A percentile compares a stretch with the other conserved stretches of the same genome.
Evolutionary conservation across 2,113 vertebrate genomes (phyloP).

Genomic region (Paralichthys olivaceus): DNA sequence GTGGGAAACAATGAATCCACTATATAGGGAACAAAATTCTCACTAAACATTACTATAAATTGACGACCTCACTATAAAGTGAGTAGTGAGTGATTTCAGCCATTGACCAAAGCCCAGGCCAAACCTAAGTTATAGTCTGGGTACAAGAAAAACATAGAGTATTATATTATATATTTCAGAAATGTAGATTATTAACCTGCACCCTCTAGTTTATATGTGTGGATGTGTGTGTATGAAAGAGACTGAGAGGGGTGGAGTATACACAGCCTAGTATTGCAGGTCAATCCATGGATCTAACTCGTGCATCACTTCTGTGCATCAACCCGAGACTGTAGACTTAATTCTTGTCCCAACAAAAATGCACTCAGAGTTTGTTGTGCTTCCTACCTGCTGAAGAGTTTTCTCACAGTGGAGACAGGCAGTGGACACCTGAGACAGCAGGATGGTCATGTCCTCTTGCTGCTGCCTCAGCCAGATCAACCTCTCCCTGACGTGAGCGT

Average conservation of each 20-base stretch:
- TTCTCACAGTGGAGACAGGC: slow-evolving; percentile 99
- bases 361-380: not conserved
- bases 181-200: no score
- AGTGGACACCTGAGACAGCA: slow-evolving; percentile 96
- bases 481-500: slow-evolving; percentile 95
- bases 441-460: slow-evolving; percentile 98
- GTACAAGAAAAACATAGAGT: no score
- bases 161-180: no score
- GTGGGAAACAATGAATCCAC: no score
- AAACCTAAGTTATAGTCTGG: no score
- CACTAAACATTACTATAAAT: no score
- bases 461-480: slow-evolving; percentile 98
- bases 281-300: no score
- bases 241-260: not conserved
- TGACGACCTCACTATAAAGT: no score
- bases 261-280: no score
- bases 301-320: not conserved
- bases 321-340: not conserved
- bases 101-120: no score
- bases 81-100: no score
- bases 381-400: slow-evolving; percentile 94
- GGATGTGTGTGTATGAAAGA: not conserved
- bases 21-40: no score
- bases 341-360: not conserved
- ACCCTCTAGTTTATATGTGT: not conserved